Base-by-base conservation (phyloP, 2,888 invertebrate genomes). In the Zelleria hepariella region DNA sequence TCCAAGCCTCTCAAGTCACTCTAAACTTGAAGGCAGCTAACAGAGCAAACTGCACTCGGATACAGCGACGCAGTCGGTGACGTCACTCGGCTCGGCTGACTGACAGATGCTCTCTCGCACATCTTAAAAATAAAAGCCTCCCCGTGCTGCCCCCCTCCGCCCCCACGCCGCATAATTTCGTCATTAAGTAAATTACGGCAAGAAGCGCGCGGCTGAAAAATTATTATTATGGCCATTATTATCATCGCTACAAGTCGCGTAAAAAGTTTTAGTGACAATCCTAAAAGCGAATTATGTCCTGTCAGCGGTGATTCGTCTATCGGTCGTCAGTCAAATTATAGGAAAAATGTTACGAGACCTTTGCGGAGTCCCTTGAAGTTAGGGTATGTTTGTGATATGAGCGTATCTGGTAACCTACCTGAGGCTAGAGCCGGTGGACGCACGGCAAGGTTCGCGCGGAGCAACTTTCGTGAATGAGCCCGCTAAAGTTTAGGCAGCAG, bases 171-270 rank as follows among this genome's bases (percentile, higher is more conserved):
- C 53, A 54, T 54, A 54, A 54, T 54, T 54, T 24, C 53, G 6
- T n/a, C 53, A 26, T 54, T 54, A 25, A 54, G 23, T 54, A 26
- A 54, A 54, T 54, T 24, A 24, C 53, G 7, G 6, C 24, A 54
- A 25, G 53, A 24, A 54, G 25, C 53, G n/a, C 53, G 21, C 10
- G 21, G 24, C 53, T 54, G 53, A 54, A 54, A 54, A 54, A 54
- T 54, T 54, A 54, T 54, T 54, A 54, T 24, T 21, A 24, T 18
- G 4, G 49, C 18, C 49, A 49, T 49, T 25, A 54, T 54, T 26
- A 26, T 54, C n/a, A 51, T 51, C 7, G 53, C n/a, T 18, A 24
- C 53, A 26, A 24, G 53, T 25, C 24, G n/a, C 53, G 25, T 54
- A 26, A 54, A 54, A 54, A 2, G 1, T 0, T 25, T 10, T 24